A percentile compares a stretch with the other conserved stretches of the same genome.
Evolutionary conservation across 2,113 vertebrate species (phyloP).

Genomic region (Ptychochromis oligacanthus): DNA sequence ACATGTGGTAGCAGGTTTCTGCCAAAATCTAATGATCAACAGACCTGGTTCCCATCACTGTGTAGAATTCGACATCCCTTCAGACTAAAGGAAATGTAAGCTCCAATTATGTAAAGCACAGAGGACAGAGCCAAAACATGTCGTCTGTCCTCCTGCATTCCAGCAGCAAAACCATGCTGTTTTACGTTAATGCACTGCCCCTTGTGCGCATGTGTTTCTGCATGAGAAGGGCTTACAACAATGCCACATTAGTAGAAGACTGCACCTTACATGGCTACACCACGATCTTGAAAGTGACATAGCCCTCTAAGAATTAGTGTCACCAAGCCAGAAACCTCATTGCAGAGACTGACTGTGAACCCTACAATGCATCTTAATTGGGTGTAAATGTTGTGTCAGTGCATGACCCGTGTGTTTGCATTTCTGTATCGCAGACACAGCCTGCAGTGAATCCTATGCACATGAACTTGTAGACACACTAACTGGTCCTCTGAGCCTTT

Average conservation of each 20-base stretch:
- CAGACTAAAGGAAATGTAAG: conserved; percentile 62
- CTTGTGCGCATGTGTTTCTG: conserved; percentile 26
- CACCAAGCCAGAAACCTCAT: conserved; percentile 64
- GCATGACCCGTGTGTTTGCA: conserved; percentile 16
- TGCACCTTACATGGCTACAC: conserved; percentile 60
- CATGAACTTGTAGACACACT: conserved; percentile 52
- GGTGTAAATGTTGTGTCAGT: conserved; percentile 26
- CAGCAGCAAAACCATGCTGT: conserved; percentile 39
- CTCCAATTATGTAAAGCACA: conserved; percentile 65
- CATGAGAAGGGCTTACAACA: conserved; percentile 18
- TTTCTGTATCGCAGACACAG: conserved; percentile 8
- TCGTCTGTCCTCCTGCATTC: conserved; percentile 50
- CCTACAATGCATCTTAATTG: conserved; percentile 27
- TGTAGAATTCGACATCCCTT: conserved; percentile 50
- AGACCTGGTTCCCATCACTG: conserved; percentile 50
- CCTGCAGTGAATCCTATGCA: conserved; percentile 27
- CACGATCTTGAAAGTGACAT: conserved; percentile 57
- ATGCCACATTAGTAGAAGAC: conserved; percentile 33
- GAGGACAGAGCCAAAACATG: conserved; percentile 57
- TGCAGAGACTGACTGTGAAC: conserved; percentile 29
- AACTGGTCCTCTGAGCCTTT: conserved; percentile 61
- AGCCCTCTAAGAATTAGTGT: conserved; percentile 66
- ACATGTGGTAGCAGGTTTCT: conserved; percentile 50
- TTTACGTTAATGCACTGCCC: conserved; percentile 43
- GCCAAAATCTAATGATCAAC: conserved; percentile 66